These are phyloP conservation scores for Rhea pennata DNA, from an alignment of 2,113 vertebrate species.

Conservation along the genomic window DNA sequence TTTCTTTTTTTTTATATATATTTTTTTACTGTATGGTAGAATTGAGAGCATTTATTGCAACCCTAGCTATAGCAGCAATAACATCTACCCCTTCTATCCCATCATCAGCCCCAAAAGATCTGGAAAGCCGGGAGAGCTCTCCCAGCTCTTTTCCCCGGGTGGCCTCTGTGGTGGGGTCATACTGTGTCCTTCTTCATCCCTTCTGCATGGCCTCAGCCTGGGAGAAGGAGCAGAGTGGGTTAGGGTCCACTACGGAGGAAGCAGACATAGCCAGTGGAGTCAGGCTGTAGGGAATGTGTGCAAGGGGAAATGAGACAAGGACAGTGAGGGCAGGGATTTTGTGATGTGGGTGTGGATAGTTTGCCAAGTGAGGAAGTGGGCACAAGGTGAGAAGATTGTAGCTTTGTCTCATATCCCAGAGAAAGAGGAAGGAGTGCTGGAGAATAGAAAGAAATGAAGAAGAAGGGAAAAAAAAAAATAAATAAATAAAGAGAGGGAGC, in stretches of 20 bases:
- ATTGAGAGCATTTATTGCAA: neutral
- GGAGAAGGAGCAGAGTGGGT: neutral
- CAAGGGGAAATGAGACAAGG: neutral
- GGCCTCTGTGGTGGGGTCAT: neutral
- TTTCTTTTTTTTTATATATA: too few species aligned
- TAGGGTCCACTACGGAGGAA: neutral
- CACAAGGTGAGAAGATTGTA: neutral
- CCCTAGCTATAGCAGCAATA: neutral
- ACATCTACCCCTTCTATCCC: neutral
- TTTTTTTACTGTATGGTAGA: neutral
- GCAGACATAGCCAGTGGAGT: neutral
- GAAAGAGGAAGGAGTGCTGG: neutral
- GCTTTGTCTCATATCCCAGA: neutral
- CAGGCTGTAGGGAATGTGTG: neutral
- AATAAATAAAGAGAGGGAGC: neutral
- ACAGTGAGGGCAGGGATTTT: neutral
- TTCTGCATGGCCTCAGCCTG: too few species aligned
- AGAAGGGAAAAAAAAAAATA: neutral
- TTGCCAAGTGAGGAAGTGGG: neutral
- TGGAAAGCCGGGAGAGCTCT: neutral
- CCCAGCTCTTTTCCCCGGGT: too few species aligned
- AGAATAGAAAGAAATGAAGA: neutral
- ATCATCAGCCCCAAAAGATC: accelerated
- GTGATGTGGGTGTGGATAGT: neutral
- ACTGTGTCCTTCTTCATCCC: neutral